These are phyloP conservation scores for Trichonephila clavipes DNA, from an alignment of 1,140 invertebrate species.

Conservation along the genomic window DNA sequence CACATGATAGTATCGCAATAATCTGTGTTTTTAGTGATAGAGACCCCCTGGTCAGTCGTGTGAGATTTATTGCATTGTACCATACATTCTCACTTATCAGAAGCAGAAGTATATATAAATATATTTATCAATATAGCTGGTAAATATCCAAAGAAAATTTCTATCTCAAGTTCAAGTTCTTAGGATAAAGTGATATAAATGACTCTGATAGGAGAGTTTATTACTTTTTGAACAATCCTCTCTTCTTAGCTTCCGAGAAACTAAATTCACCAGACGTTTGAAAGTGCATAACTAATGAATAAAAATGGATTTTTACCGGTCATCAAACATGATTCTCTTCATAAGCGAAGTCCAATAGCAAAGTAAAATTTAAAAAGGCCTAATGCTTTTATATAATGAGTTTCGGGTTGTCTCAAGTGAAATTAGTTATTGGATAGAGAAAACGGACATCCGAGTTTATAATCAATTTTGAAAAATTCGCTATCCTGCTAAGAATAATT, in stretches of 20 bases:
- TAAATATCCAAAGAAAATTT: not conserved
- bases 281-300: slow-evolving; percentile 47
- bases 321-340: slow-evolving; percentile 1
- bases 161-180: slow-evolving; percentile 16
- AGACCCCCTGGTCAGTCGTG: too few species aligned
- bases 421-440: not conserved
- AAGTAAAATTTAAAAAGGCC: not conserved
- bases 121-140: not conserved
- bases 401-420: not conserved
- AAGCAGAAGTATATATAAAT: not conserved
- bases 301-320: slow-evolving; percentile 35
- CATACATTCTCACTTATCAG: not conserved
- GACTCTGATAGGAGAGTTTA: slow-evolving; percentile 10
- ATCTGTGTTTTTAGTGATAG: too few species aligned
- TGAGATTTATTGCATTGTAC: not conserved
- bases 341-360: not conserved
- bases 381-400: slow-evolving; percentile 5
- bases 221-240: slow-evolving; percentile 37
- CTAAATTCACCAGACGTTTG: slow-evolving; percentile 19
- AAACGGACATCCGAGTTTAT: not conserved
- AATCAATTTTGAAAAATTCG: too few species aligned
- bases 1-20: too few species aligned
- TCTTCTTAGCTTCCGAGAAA: slow-evolving; percentile 30
- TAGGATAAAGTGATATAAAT: slow-evolving; percentile 42
- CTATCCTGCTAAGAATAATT: too few species aligned